These are phyloP conservation scores for Odobenus rosmarus DNA, from an alignment of 2,113 vertebrate genomes.

Conservation along the genomic window DNA sequence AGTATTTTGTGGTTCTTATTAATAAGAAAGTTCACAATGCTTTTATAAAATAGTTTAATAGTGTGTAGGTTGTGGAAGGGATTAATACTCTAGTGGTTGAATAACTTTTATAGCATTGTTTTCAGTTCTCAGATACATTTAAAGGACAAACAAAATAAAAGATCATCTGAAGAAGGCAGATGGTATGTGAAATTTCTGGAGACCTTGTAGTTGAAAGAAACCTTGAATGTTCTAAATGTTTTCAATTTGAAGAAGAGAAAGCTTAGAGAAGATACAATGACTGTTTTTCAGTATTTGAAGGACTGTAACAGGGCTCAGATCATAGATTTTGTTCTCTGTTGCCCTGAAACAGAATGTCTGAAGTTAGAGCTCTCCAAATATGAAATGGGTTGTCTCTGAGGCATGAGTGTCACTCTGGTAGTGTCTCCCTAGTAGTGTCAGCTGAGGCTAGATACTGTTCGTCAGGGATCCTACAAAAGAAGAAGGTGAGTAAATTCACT, in stretches of 20 bases:
- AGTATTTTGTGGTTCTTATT: not conserved
- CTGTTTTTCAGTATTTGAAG: conserved; percentile 24
- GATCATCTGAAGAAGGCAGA: not conserved
- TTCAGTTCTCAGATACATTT: conserved; percentile 27
- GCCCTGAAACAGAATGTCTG: not conserved
- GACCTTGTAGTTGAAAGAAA: not conserved
- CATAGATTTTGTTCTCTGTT: not conserved
- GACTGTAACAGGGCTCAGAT: not conserved
- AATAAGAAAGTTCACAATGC: not conserved
- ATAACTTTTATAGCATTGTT: conserved; percentile 1
- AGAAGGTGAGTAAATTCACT: not conserved
- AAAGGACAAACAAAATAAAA: conserved; percentile 23
- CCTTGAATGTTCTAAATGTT: not conserved
- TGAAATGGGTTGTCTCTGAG: not conserved
- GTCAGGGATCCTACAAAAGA: not conserved
- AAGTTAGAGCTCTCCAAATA: not conserved
- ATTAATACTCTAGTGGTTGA: not conserved
- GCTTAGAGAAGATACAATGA: not conserved
- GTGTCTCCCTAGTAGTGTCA: not conserved
- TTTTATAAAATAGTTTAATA: conserved; percentile 9
- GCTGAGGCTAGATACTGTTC: not conserved
- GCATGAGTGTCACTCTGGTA: not conserved
- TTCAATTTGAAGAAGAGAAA: not conserved
- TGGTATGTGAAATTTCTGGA: not conserved
- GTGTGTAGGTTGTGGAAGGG: not conserved